Percentiles rank a stretch among this genome's conserved stretches.
phyloP scores from a whole-genome alignment of 2,888 invertebrate species.

The Ferdinandea cuprea region DNA sequence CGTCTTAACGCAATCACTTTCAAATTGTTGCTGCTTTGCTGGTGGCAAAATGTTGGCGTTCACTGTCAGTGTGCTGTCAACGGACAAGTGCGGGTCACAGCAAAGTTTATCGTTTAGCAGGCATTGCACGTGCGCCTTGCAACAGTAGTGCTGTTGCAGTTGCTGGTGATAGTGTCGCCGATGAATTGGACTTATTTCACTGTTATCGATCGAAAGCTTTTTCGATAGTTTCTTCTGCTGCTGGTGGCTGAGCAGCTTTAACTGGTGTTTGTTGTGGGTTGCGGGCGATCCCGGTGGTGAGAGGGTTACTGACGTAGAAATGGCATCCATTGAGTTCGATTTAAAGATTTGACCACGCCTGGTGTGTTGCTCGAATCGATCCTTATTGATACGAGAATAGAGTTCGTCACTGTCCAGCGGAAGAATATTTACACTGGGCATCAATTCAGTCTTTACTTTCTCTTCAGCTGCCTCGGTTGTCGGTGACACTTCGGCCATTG shows the following conservation, averaged over 20 bases:
- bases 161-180: slow-evolving; percentile 65
- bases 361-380: slow-evolving; percentile 75
- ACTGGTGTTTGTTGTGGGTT: slow-evolving; percentile 75
- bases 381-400: slow-evolving; percentile 80
- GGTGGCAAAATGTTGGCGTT: slow-evolving; percentile 50
- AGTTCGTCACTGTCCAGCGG: slow-evolving; percentile 82
- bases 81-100: slow-evolving; percentile 43
- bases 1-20: slow-evolving; percentile 71
- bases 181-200: slow-evolving; percentile 68
- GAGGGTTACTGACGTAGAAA: slow-evolving; percentile 79
- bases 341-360: slow-evolving; percentile 80
- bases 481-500: slow-evolving; percentile 6
- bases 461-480: slow-evolving; percentile 36
- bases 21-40: slow-evolving; percentile 57
- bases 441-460: slow-evolving; percentile 44
- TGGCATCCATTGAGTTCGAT: slow-evolving; percentile 82
- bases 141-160: slow-evolving; percentile 55
- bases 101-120: slow-evolving; percentile 43
- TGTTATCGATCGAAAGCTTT: slow-evolving; percentile 80
- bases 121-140: slow-evolving; percentile 63
- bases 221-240: slow-evolving; percentile 78
- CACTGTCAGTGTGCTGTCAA: slow-evolving; percentile 57
- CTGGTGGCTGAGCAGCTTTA: slow-evolving; percentile 78
- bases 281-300: slow-evolving; percentile 81
- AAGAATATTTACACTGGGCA: slow-evolving; percentile 78